Conservation (phyloP, 2,797 vertebrate species). For the Phrynocephalus vlangalii region DNA sequence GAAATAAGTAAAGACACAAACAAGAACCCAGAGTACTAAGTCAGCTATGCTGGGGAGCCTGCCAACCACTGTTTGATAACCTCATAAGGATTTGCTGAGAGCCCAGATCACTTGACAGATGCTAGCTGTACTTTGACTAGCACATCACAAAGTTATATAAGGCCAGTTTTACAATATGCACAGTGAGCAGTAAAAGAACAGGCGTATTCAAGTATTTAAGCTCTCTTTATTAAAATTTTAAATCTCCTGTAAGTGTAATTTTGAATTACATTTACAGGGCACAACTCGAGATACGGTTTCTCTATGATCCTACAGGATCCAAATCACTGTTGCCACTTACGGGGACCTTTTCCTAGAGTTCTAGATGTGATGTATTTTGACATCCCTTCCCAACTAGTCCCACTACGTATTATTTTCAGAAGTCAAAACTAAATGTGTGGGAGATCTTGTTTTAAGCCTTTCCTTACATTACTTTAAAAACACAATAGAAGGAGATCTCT, state of each 20-base stretch:
- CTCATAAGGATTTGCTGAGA: constrained; percentile 14
- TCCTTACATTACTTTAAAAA: too few relatives aligned
- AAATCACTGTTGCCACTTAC: too few relatives aligned
- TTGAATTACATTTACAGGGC: background rate
- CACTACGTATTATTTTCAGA: too few relatives aligned
- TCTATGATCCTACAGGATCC: background rate
- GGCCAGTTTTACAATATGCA: background rate
- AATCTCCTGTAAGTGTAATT: background rate
- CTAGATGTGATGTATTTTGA: too few relatives aligned
- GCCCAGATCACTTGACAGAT: constrained; percentile 15
- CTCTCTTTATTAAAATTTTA: background rate
- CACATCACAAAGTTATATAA: background rate
- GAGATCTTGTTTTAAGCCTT: too few relatives aligned
- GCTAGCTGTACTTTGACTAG: background rate
- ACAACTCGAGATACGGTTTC: background rate
- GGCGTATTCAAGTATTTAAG: background rate
- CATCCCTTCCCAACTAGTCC: too few relatives aligned
- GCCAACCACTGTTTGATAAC: constrained; percentile 8
- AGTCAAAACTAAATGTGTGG: too few relatives aligned
- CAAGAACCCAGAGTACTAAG: constrained; percentile 3
- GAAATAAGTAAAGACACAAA: background rate
- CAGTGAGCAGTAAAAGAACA: background rate
- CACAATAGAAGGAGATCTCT: too few relatives aligned
- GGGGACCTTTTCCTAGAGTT: too few relatives aligned
- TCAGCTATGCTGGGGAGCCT: background rate